phyloP scores from a whole-genome alignment of 2,113 vertebrate species.

The Sceloporus undulatus region DNA sequence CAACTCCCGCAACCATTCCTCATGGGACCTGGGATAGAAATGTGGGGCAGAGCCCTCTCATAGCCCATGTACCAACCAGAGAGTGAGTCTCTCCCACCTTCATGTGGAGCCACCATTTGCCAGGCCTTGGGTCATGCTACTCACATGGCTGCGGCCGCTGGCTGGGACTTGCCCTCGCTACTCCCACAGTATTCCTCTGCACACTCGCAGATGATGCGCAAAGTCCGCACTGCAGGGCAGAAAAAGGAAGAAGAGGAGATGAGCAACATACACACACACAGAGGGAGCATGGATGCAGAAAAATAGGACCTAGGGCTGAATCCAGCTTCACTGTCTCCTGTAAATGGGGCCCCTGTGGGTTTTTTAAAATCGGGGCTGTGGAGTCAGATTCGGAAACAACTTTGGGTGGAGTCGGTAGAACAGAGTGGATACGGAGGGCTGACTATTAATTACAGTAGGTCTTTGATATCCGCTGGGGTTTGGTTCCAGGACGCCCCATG shows the following conservation, averaged over 20 bases:
- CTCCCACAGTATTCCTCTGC: constrained; percentile 87
- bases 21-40: too few species aligned
- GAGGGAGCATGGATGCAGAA: not conserved
- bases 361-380: too few species aligned
- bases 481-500: too few species aligned
- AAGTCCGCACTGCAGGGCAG: constrained; percentile 81
- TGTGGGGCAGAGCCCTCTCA: not conserved
- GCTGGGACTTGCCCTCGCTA: constrained; percentile 68
- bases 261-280: not conserved
- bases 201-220: constrained; percentile 90
- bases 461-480: too few species aligned
- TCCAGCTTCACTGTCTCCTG: too few species aligned
- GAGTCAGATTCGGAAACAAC: too few species aligned
- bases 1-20: too few species aligned
- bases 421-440: too few species aligned
- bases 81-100: not conserved
- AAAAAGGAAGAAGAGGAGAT: not conserved
- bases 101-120: accelerated
- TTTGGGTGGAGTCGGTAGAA: too few species aligned
- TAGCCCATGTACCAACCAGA: not conserved
- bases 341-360: too few species aligned
- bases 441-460: too few species aligned
- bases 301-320: too few species aligned
- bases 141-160: constrained; percentile 85
- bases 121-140: constrained; percentile 14